These are phyloP conservation scores for Hippocampus abdominalis DNA, from an alignment of 2,113 vertebrate genomes.

Conservation along the genomic window DNA sequence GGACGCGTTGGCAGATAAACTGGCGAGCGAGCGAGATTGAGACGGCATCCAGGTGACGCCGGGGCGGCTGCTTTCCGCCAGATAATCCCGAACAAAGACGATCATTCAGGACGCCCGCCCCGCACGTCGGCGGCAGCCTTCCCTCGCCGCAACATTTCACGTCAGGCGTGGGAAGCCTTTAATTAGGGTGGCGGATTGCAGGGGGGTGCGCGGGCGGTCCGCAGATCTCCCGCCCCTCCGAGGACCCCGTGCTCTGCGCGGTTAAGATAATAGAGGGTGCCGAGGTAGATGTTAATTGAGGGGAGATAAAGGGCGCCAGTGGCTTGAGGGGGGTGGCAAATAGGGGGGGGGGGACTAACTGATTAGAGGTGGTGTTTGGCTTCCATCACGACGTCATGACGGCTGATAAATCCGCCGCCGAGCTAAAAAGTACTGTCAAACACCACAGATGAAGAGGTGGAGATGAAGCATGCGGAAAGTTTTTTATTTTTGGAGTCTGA, in stretches of 20 bases:
- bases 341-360: constrained; percentile 42
- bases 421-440: neutral
- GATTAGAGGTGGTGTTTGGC: constrained; percentile 63
- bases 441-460: neutral
- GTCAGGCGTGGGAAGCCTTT: constrained; percentile 51
- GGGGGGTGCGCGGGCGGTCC: constrained; percentile 50
- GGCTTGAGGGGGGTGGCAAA: constrained; percentile 41
- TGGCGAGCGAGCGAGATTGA: constrained; percentile 46
- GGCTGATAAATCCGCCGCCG: constrained; percentile 27
- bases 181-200: constrained; percentile 57
- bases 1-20: constrained; percentile 38
- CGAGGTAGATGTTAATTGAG: constrained; percentile 69
- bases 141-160: constrained; percentile 45
- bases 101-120: constrained; percentile 43
- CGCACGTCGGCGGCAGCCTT: constrained; percentile 40
- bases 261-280: constrained; percentile 62
- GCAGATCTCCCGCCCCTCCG: constrained; percentile 52
- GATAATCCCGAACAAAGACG: constrained; percentile 62
- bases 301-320: constrained; percentile 65
- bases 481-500: neutral
- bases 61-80: constrained; percentile 52
- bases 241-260: constrained; percentile 60
- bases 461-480: neutral
- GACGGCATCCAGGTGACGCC: constrained; percentile 53
- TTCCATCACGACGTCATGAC: constrained; percentile 40